Conservation (phyloP, 2,113 vertebrate genomes). For the Andinoacara biseriatus region DNA sequence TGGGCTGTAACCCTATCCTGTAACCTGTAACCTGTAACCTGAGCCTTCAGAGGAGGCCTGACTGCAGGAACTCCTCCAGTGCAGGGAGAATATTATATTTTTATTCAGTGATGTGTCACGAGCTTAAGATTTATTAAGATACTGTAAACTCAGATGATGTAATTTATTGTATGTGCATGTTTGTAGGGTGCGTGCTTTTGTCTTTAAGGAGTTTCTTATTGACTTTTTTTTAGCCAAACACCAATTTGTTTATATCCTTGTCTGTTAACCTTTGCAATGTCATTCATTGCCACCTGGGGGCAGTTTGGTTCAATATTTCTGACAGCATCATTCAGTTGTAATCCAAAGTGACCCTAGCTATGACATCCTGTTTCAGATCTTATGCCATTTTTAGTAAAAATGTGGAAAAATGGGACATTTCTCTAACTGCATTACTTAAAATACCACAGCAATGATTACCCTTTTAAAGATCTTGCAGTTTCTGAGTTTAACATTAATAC, state of each 20-base stretch:
- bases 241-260: not conserved
- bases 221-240: not conserved
- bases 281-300: constrained; percentile 57
- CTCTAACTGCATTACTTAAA: constrained; percentile 70
- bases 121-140: not conserved
- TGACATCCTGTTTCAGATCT: constrained; percentile 73
- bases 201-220: not conserved
- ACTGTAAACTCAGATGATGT: not conserved
- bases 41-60: constrained; percentile 32
- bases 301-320: constrained; percentile 64
- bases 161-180: not conserved
- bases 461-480: constrained; percentile 58
- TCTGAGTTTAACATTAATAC: constrained; percentile 48
- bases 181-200: not conserved
- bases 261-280: constrained; percentile 8
- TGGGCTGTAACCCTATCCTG: constrained; percentile 61
- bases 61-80: constrained; percentile 21
- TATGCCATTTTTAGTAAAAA: constrained; percentile 67
- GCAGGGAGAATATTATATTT: constrained; percentile 25
- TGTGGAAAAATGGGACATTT: constrained; percentile 62
- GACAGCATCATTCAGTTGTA: constrained; percentile 24
- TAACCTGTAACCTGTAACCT: constrained; percentile 72
- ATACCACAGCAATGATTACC: constrained; percentile 71
- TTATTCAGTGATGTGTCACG: not conserved
- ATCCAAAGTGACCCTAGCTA: constrained; percentile 74